Evolutionary conservation across 2,888 invertebrate genomes (phyloP).

Genomic region (Agonopterix heracliana): DNA sequence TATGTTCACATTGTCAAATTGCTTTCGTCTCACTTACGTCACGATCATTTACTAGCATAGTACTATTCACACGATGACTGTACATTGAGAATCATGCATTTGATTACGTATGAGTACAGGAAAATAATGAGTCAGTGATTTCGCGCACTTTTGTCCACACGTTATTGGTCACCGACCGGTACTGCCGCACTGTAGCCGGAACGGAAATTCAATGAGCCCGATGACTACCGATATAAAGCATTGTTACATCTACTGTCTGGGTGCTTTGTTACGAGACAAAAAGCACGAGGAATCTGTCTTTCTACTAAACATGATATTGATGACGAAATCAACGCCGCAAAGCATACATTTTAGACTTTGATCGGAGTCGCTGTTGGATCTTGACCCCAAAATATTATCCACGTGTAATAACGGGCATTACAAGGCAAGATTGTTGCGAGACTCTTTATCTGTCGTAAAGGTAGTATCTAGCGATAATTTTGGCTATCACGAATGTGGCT

Average conservation of each 20-base stretch:
- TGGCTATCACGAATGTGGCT: slow-evolving; percentile 37
- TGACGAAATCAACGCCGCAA: no score
- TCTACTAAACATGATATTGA: no score
- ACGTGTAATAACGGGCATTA: no score
- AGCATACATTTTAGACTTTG: no score
- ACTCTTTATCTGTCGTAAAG: not conserved
- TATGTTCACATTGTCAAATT: slow-evolving; percentile 6
- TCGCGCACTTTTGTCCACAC: slow-evolving; percentile 66
- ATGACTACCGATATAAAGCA: slow-evolving; percentile 2
- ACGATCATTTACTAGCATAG: slow-evolving; percentile 1
- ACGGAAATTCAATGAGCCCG: slow-evolving; percentile 22
- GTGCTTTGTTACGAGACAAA: no score
- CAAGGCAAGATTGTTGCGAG: no score
- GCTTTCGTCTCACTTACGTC: slow-evolving; percentile 14
- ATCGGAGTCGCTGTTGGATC: no score
- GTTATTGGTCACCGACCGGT: slow-evolving; percentile 45
- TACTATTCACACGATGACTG: slow-evolving; percentile 21
- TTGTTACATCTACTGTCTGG: slow-evolving; percentile 1
- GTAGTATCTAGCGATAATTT: slow-evolving; percentile 30
- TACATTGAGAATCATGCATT: slow-evolving; percentile 23
- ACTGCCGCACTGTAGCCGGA: slow-evolving; percentile 22
- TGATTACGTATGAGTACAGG: slow-evolving; percentile 38
- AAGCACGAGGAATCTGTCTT: no score
- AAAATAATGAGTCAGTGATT: slow-evolving; percentile 60
- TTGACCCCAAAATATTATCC: not conserved